phyloP scores from a whole-genome alignment of 2,797 vertebrate genomes.

The Enteromius thamalakanensis region DNA sequence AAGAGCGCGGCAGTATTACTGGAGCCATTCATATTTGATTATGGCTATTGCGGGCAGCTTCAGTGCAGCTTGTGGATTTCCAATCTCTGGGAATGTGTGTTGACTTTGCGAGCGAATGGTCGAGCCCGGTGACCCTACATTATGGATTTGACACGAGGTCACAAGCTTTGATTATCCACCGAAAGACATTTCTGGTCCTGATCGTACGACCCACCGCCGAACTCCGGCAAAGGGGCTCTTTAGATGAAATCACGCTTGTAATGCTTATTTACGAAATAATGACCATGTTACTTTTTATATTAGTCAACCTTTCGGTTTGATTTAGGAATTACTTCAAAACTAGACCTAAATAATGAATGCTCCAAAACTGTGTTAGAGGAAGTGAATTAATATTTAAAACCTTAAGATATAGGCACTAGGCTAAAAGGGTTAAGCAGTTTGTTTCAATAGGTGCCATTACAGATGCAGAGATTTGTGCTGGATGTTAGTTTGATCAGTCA shows the following conservation, averaged over 20 bases:
- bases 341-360: background rate
- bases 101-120: slow-evolving; percentile 9
- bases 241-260: background rate
- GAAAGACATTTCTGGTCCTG: slow-evolving; percentile 8
- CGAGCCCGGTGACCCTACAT: slow-evolving; percentile 39
- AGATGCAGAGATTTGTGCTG: background rate
- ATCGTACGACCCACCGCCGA: background rate
- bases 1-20: slow-evolving; percentile 43
- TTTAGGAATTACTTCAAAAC: background rate
- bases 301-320: slow-evolving; percentile 24
- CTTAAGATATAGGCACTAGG: background rate
- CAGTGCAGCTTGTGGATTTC: slow-evolving; percentile 28
- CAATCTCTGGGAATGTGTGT: slow-evolving; percentile 39
- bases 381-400: background rate
- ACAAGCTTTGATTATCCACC: slow-evolving; percentile 46
- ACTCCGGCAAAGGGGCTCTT: background rate
- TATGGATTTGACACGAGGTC: slow-evolving; percentile 36
- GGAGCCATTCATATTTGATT: slow-evolving; percentile 60
- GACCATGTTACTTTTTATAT: slow-evolving; percentile 3
- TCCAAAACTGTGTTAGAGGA: background rate
- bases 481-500: background rate
- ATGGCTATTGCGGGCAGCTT: slow-evolving; percentile 44
- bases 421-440: background rate
- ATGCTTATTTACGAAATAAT: slow-evolving; percentile 29
- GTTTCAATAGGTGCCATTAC: background rate